Conservation (phyloP, 2,113 vertebrate genomes). For the Rutilus rutilus region DNA sequence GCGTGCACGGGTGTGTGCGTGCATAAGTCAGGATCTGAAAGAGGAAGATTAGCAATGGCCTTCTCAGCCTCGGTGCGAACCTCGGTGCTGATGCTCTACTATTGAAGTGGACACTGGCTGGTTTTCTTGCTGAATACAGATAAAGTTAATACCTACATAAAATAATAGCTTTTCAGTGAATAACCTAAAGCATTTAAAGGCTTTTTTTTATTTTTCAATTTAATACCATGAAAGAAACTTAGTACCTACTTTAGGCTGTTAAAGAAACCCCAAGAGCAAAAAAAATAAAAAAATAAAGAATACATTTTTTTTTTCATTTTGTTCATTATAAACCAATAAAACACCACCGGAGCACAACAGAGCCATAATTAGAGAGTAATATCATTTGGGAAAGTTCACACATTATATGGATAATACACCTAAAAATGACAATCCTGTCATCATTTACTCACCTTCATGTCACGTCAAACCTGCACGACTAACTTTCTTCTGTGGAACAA, state of each 20-base stretch:
- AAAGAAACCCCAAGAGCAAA: constrained; percentile 18
- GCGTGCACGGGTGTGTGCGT: not conserved
- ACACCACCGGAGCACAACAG: not conserved
- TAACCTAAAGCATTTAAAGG: constrained; percentile 22
- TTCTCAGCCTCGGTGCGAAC: constrained; percentile 37
- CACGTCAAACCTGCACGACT: not conserved
- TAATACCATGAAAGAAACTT: constrained; percentile 28
- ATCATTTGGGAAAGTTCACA: not conserved
- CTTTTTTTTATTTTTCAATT: not conserved
- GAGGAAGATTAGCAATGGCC: constrained; percentile 50
- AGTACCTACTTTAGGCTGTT: not conserved
- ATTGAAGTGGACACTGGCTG: constrained; percentile 53
- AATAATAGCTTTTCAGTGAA: constrained; percentile 47
- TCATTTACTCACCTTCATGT: not conserved
- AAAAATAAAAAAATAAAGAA: not conserved
- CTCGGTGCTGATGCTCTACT: constrained; percentile 49
- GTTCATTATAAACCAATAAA: constrained; percentile 6
- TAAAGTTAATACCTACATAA: constrained; percentile 42
- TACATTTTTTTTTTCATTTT: not conserved
- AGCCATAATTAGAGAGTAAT: not conserved
- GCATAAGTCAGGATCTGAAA: constrained; percentile 43
- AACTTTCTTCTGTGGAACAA: not conserved
- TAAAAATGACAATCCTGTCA: not conserved
- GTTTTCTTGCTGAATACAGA: constrained; percentile 49
- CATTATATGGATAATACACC: not conserved